These are phyloP conservation scores for Oryzias dopingdopingensis DNA, from an alignment of 2,797 vertebrate species.

Conservation along the genomic window DNA sequence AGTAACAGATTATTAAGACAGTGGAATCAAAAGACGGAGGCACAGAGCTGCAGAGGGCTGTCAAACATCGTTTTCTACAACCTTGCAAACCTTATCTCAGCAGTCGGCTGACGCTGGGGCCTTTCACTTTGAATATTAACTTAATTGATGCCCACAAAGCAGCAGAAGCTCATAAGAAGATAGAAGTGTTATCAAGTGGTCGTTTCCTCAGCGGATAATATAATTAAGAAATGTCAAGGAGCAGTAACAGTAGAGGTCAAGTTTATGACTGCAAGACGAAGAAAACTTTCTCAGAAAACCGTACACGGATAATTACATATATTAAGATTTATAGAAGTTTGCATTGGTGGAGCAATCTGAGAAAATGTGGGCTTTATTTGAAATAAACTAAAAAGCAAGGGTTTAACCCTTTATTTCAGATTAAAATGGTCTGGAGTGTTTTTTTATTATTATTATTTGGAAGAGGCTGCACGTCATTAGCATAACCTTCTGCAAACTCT, in stretches of 20 bases:
- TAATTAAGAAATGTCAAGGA: neutral
- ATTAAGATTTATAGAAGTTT: no score
- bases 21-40: conserved; percentile 23
- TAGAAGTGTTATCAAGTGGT: neutral
- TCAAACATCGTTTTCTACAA: neutral
- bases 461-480: no score
- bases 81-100: neutral
- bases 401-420: no score
- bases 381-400: no score
- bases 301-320: neutral
- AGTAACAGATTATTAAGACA: conserved; percentile 41
- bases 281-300: neutral
- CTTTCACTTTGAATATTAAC: neutral
- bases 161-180: neutral
- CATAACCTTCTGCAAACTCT: no score
- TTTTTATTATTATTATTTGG: no score
- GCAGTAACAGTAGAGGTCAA: neutral
- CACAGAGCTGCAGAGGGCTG: conserved; percentile 1
- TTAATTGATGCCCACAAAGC: neutral
- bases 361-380: no score
- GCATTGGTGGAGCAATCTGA: no score
- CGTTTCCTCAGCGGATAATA: neutral
- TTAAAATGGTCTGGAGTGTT: no score
- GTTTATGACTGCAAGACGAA: neutral
- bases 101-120: no score